A percentile compares a stretch with the other conserved stretches of the same genome.
These are phyloP conservation scores for human DNA, from an alignment of 2,113 vertebrate genomes.

Conservation along the genomic window GRCh38 chr19:5251501-5252000, in stretches of 20 bases:
- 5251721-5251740: conserved; percentile 30
- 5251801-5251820: not conserved
- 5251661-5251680: conserved; percentile 89
- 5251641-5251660: conserved; percentile 86
- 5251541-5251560: not conserved
- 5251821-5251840: not conserved
- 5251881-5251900: not conserved
- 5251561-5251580: conserved; percentile 86
- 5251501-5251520: not conserved
- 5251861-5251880: not conserved
- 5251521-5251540: not conserved
- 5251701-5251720: conserved; percentile 64
- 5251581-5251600: conserved; percentile 77
- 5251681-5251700: conserved; percentile 88
- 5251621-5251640: conserved; percentile 82
- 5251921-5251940: not conserved
- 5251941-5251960: not conserved
- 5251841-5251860: not conserved
- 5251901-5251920: not conserved
- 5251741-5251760: not conserved
- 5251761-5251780: not conserved
- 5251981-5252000: not conserved
- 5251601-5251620: conserved; percentile 77
- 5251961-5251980: not conserved
- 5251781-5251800: not conserved